Evolutionary conservation across 1,140 invertebrate species (phyloP), one percentile per base, ranked within the genome.

Genomic region (Conus betulinus): DNA sequence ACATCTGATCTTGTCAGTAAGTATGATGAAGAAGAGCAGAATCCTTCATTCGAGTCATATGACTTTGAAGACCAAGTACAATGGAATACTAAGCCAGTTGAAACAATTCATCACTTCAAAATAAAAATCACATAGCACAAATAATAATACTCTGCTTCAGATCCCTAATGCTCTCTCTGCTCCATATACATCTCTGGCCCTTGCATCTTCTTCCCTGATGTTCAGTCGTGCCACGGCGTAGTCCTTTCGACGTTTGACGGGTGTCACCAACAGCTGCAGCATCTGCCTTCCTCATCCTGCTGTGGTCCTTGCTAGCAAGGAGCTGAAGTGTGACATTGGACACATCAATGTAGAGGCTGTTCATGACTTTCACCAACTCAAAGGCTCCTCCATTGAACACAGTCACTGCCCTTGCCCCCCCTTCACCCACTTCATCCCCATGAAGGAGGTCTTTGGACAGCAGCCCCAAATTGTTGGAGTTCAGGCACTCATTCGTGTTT

Each of bases 401-500:
- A 27, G 17, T 5, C 1, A 84, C 82, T 10, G 82, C 82, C 6
- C 53, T 27, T 11, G 82, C 17, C 5, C 27, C n/a, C 53, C 52
- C 8, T 25, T 1, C 52, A 84, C n/a, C 82, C 53, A 52, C n/a
- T n/a, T 55, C 79, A 52, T 7, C n/a, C 79, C 79, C 79, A 82
- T 82, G 53, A 82, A 82, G 15, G 82, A 84, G 11, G 82, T 84
- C 51, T 84, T 84, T 5, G 82, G 82, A 23, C 52, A 84, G 15
- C 53, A 52, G 23, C 15, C 23, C 82, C 82, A 84, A 57, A 84
- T 84, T 3, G 7, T n/a, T 84, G 53, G 8, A 6, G 23, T 84
- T 84, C 15, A 84, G 82, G 82, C 53, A 84, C 82, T 84, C 82
- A 84, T 84, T 3, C 3, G 52, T 84, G 82, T 84, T 84, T 27